phyloP scores from a whole-genome alignment of 1,140 invertebrate genomes.

The Semibalanus balanoides region DNA sequence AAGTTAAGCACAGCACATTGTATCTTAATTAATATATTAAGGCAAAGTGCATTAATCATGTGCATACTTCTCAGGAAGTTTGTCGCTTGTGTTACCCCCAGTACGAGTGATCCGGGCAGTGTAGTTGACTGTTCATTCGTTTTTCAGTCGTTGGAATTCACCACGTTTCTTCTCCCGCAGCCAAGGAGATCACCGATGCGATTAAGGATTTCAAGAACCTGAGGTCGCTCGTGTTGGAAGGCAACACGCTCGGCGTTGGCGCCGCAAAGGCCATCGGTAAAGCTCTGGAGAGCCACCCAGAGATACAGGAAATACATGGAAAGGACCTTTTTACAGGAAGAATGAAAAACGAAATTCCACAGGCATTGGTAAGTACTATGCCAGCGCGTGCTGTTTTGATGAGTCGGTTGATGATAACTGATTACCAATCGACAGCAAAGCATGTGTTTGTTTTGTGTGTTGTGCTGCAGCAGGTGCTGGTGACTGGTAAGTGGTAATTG shows the following conservation, averaged over 20 bases:
- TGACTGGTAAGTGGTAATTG: no score
- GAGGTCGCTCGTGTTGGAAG: slow-evolving; percentile 62
- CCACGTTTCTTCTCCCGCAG: slow-evolving; percentile 31
- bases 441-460: no score
- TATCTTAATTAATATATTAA: no score
- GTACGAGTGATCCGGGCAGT: no score
- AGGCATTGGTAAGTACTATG: slow-evolving; percentile 48
- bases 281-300: slow-evolving; percentile 54
- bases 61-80: no score
- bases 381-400: slow-evolving; percentile 5
- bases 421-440: no score
- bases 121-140: neutral
- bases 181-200: slow-evolving; percentile 44
- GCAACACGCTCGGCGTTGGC: slow-evolving; percentile 81
- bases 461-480: no score
- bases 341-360: slow-evolving; percentile 87
- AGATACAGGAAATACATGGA: slow-evolving; percentile 72
- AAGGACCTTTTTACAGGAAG: slow-evolving; percentile 93
- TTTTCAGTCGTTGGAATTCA: neutral
- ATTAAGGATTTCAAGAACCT: slow-evolving; percentile 45
- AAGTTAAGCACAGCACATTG: no score
- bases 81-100: no score
- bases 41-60: no score
- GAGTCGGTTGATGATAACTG: no score
- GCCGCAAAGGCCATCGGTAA: slow-evolving; percentile 72